These are phyloP conservation scores for Trichonephila inaurata DNA, from an alignment of 1,140 invertebrate species.

Conservation along the genomic window DNA sequence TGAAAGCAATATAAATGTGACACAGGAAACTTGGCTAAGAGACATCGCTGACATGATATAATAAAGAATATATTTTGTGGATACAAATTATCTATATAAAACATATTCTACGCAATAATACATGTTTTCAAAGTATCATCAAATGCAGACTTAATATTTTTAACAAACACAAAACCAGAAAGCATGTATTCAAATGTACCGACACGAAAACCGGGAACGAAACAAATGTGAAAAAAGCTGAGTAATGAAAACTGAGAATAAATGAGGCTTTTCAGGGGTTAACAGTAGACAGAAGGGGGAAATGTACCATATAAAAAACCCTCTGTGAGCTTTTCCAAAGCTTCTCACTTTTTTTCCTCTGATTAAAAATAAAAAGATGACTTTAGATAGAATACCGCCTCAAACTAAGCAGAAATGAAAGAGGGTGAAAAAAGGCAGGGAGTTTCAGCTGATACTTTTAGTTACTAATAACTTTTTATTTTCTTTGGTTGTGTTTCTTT, in stretches of 20 bases:
- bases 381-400: neutral
- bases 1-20: no score
- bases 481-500: neutral
- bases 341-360: neutral
- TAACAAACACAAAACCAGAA: no score
- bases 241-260: constrained; percentile 4
- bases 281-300: neutral
- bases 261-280: neutral
- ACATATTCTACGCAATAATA: no score
- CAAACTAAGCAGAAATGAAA: neutral
- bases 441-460: constrained; percentile 2
- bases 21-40: no score
- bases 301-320: neutral
- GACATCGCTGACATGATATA: no score
- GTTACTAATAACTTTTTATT: neutral
- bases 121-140: no score
- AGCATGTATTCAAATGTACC: no score
- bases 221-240: neutral
- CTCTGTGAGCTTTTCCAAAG: no score
- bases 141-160: no score
- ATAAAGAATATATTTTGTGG: no score
- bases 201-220: neutral
- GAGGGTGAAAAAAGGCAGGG: neutral
- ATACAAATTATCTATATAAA: no score
- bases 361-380: neutral